Conservation (phyloP, 1,140 invertebrate genomes). For the Protaetia brevitarsis region DNA sequence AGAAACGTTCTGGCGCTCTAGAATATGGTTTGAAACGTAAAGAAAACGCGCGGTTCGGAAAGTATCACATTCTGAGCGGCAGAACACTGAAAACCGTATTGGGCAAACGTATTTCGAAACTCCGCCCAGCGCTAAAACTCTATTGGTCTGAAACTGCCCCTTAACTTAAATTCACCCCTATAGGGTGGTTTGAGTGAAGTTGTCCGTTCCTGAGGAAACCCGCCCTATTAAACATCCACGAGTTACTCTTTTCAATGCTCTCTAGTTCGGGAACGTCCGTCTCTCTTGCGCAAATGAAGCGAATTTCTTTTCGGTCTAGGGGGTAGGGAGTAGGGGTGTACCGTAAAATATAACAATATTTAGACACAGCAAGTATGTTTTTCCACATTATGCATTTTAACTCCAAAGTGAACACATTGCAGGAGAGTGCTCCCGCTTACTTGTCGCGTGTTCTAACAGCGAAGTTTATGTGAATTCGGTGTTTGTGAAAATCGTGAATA, state of each 20-base stretch:
- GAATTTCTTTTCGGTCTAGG: conserved; percentile 24
- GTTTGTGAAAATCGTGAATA: conserved; percentile 12
- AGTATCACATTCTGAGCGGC: conserved; percentile 36
- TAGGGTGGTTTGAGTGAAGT: conserved; percentile 44
- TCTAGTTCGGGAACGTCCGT: conserved; percentile 20
- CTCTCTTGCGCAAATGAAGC: conserved; percentile 29
- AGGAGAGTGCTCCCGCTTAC: conserved; percentile 2
- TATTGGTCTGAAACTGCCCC: conserved; percentile 48
- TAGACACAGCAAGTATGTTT: conserved; percentile 45
- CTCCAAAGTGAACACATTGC: conserved; percentile 32
- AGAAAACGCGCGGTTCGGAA: conserved; percentile 21
- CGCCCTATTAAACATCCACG: conserved; percentile 23
- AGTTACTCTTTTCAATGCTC: conserved; percentile 11
- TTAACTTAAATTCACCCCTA: conserved; percentile 48
- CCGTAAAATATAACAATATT: conserved; percentile 47
- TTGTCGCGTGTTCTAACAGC: neutral
- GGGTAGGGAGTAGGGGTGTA: conserved; percentile 29
- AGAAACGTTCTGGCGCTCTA: conserved; percentile 25
- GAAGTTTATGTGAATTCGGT: conserved; percentile 20
- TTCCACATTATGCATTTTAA: conserved; percentile 45
- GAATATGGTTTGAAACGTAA: conserved; percentile 31
- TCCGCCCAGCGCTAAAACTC: conserved; percentile 42
- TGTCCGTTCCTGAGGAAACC: conserved; percentile 30
- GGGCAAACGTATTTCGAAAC: conserved; percentile 48
- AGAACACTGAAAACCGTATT: conserved; percentile 51